Evolutionary conservation across 23 tunicate genomes (phyloP).

Genomic region (Ascidia mentula): DNA sequence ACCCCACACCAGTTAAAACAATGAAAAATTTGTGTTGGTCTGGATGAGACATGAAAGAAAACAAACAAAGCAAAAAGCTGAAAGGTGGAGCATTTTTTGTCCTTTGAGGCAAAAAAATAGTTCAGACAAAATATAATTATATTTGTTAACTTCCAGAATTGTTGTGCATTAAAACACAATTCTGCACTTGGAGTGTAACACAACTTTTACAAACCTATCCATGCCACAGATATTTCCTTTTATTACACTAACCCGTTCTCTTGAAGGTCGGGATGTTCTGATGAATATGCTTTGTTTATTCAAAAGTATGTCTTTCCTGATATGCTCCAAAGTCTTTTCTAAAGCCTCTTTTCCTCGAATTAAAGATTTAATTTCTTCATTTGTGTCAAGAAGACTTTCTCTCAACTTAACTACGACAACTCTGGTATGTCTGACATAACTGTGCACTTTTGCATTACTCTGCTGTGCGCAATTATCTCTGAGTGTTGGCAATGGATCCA

Average conservation of each 20-base stretch:
- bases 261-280: conserved; percentile 80
- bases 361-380: conserved; percentile 96
- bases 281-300: conserved; percentile 82
- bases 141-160: no score
- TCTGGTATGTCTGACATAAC: conserved; percentile 72
- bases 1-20: neutral
- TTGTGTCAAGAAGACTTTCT: conserved; percentile 72
- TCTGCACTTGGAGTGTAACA: no score
- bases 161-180: no score
- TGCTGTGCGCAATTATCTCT: conserved; percentile 74
- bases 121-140: no score
- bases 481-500: conserved; percentile 83
- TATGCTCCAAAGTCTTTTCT: conserved; percentile 82
- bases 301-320: conserved; percentile 91
- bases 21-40: neutral
- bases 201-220: no score
- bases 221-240: neutral
- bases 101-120: no score
- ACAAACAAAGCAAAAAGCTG: neutral
- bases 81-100: no score
- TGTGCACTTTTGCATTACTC: conserved; percentile 79
- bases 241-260: conserved; percentile 90
- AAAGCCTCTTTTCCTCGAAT: conserved; percentile 86
- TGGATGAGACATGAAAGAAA: neutral
- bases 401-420: conserved; percentile 78